Percentiles rank a stretch among this genome's conserved stretches.
These are phyloP conservation scores for Anguilla pacifica DNA, from an alignment of 2,797 vertebrate species.

Conservation along the genomic window DNA sequence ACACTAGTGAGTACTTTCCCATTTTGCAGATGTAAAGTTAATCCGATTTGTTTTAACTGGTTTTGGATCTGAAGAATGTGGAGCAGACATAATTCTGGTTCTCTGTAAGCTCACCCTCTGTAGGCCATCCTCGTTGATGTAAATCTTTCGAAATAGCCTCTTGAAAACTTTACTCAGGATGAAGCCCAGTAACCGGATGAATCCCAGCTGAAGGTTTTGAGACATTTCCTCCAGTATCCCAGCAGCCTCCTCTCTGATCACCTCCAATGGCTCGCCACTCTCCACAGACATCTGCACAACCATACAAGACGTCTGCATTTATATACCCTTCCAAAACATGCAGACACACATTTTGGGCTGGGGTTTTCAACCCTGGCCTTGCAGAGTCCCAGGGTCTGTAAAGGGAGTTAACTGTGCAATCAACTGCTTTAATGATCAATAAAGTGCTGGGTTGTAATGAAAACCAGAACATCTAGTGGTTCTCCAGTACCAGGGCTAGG, in stretches of 20 bases:
- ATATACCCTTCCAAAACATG: neutral
- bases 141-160: slow-evolving; percentile 83
- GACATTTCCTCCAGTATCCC: slow-evolving; percentile 90
- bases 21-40: neutral
- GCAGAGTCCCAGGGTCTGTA: neutral
- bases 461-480: neutral
- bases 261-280: slow-evolving; percentile 71
- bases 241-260: slow-evolving; percentile 77
- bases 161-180: slow-evolving; percentile 87
- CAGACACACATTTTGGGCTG: neutral
- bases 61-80: neutral
- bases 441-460: neutral
- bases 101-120: slow-evolving; percentile 75
- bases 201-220: slow-evolving; percentile 85
- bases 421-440: too few species aligned
- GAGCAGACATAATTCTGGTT: neutral
- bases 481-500: neutral
- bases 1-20: too few species aligned
- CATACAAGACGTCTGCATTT: neutral
- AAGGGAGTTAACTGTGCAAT: too few species aligned
- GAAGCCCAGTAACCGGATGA: slow-evolving; percentile 85
- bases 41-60: neutral
- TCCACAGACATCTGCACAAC: slow-evolving; percentile 79
- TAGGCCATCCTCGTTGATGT: slow-evolving; percentile 91
- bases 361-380: neutral